Evolutionary conservation across 1,140 invertebrate species (phyloP), one percentile per base, ranked within the genome.

Genomic region (Spodoptera litura): DNA sequence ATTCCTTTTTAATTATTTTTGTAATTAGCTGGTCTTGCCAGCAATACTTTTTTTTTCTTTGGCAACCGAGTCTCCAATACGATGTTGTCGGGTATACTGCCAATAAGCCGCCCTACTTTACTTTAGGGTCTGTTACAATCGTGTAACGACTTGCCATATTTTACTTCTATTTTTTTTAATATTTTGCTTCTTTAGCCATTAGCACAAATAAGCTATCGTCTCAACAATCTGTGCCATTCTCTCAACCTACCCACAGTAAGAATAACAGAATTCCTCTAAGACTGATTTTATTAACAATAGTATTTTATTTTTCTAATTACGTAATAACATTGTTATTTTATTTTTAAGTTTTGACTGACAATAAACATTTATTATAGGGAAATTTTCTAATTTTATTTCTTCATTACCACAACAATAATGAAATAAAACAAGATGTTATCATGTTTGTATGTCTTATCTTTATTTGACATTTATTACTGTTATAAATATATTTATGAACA

Each of bases 401-500:
- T 6, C 38, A 44, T 44, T 15, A 27, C 20, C 2, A 15, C 25
- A 53, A 51, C 61, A 31, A 15, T 9, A 62, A 51, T 74, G n/a
- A 74, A 58, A 59, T 15, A 59, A 58, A 73, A 27, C 38, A 25
- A 70, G 20, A 3, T 11, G 31, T 51, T 10, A 3, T 70, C 64
- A 53, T 13, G n/a, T 53, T 6, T 15, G 10, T 15, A 71, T 71
- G 6, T 31, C 13, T 10, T 52, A 68, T 56, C 70, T 82, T 79
- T 61, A 72, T 72, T 72, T 78, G 27, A 62, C 35, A 74, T 52
- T 62, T 59, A 68, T 53, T 11, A 78, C 64, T 53, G 58, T 78
- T 44, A 78, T 70, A 78, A 78, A 78, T 31, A 31, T 31, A 31
- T 78, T 75, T 81, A 81, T 51, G 56, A 78, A 73, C 52, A 75